Evolutionary conservation across 2,797 vertebrate species (phyloP), one percentile per base, ranked within the genome.

Genomic region (Emys orbicularis): DNA sequence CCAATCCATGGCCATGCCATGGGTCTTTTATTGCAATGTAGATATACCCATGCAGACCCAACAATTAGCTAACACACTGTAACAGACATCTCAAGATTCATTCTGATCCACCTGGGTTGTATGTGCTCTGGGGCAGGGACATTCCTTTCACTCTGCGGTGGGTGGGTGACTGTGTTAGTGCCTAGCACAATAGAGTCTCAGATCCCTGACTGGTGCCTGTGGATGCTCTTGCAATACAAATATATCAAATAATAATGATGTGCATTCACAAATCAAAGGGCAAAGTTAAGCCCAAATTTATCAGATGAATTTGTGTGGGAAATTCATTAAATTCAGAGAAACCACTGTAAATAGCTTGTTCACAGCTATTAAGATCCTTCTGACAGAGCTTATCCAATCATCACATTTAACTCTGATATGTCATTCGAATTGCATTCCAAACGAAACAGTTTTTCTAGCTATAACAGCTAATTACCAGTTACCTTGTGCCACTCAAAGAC

Each of bases 391-490:
- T n/a, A n/a, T 79, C 52, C 77, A 79, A 44, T 12, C 41, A 74
- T 2, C 3, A 1, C 47, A 34, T 72, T 18, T 25, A 27, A 44
- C 12, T 2, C 65, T 4, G 12, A 87, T 0, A 59, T 16, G 50
- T 74, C 29, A 18, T 16, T n/a, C 12, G 86, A 77, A 77, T 49
- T 68, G 1, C 1, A 52, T 47, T 87, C 34, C 84, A 83, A 87
- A 44, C 49, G 0, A 79, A 95, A 52, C 4, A 1, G 6, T 57
- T 31, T 31, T 65, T 44, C 41, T 53, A 95, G 27, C 6, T 12
- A 0, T 23, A 18, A 83, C 3, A 27, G 56, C 57, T 85, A 72
- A 41, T 41, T 25, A n/a, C 2, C 34, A 57, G n/a, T 2, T 81
- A 34, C 68, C 37, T 56, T 3, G 10, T 37, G 65, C 21, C 37